Conservation (phyloP, 1,140 invertebrate genomes). For the Pseudomyrmex sp. region DNA sequence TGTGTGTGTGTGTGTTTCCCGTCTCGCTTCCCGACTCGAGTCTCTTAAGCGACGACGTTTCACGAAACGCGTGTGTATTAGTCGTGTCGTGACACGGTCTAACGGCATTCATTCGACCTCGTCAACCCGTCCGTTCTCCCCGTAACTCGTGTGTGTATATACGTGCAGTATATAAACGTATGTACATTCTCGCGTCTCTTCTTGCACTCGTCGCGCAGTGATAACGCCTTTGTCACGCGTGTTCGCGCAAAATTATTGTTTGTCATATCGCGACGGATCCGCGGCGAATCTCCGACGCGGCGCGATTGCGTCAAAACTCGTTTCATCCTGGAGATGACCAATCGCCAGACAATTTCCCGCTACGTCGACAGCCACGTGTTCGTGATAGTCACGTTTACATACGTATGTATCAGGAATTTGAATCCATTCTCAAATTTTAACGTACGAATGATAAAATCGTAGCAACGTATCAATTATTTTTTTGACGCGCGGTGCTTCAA, state of each 20-base stretch:
- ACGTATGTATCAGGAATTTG: neutral
- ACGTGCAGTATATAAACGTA: constrained; percentile 3
- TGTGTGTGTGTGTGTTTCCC: constrained; percentile 33
- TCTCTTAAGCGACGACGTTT: constrained; percentile 39
- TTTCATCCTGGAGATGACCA: constrained; percentile 6
- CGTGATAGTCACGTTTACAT: neutral
- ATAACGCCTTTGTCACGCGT: constrained; percentile 35
- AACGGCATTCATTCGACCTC: constrained; percentile 72
- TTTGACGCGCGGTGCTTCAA: neutral
- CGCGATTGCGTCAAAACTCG: constrained; percentile 23
- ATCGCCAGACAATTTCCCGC: constrained; percentile 23
- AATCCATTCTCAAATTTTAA: neutral
- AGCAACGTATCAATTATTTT: neutral
- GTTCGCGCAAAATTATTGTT: constrained; percentile 39
- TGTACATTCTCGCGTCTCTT: constrained; percentile 34
- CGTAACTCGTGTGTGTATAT: neutral
- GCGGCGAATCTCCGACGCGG: neutral
- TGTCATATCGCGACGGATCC: constrained; percentile 34
- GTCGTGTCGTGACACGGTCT: constrained; percentile 65
- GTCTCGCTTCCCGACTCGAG: neutral
- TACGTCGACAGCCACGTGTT: neutral
- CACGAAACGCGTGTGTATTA: constrained; percentile 37
- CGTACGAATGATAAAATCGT: neutral
- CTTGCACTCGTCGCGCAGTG: constrained; percentile 16
- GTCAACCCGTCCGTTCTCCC: constrained; percentile 53